Evolutionary conservation across 2,888 invertebrate species (phyloP), one percentile per base, ranked within the genome.

Genomic region (Sympetrum striolatum): DNA sequence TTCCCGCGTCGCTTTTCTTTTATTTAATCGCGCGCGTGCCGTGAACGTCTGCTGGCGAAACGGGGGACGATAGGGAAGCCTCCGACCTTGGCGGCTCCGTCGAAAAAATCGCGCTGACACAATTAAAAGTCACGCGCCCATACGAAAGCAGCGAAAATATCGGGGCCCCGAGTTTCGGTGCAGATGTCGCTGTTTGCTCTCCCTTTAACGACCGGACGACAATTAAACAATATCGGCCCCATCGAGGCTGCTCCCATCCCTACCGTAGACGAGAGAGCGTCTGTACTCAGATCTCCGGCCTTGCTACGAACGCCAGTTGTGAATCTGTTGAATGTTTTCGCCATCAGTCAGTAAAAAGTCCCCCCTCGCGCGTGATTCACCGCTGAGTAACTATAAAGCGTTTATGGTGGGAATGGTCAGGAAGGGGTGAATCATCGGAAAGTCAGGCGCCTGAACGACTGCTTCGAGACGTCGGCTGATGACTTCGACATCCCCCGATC

Each of bases 371-470:
- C 73, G 39, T 86, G 86, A 86, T 37, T 86, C 86, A 86, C 39
- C 86, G 64, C 86, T 86, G 86, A 86, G 64, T 86, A 58, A 64
- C 86, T 60, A 60, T 60, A 64, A 86, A 86, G 37, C 25, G 25
- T 73, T 73, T 73, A 73, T 31, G 73, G 73, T 73, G 14, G 73
- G 73, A 73, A 73, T 25, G 73, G 73, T 73, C 73, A 73, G 73
- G 73, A 73, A 3, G 18, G 31, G 4, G 73, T 73, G 73, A 73
- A 31, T 73, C 73, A 73, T 14, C 0, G 31, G 73, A 0, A 12
- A 31, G 73, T 73, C 25, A 73, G 73, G 10, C 73, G 73, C 31
- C 31, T 25, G 73, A 25, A 73, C 1, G 53, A 18, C 53, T 53
- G 18, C 18, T 53, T 53, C 18, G 53, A 53, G 53, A 53, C 18